Evolutionary conservation across 2,888 invertebrate genomes (phyloP).

Genomic region (Hetaerina titia): DNA sequence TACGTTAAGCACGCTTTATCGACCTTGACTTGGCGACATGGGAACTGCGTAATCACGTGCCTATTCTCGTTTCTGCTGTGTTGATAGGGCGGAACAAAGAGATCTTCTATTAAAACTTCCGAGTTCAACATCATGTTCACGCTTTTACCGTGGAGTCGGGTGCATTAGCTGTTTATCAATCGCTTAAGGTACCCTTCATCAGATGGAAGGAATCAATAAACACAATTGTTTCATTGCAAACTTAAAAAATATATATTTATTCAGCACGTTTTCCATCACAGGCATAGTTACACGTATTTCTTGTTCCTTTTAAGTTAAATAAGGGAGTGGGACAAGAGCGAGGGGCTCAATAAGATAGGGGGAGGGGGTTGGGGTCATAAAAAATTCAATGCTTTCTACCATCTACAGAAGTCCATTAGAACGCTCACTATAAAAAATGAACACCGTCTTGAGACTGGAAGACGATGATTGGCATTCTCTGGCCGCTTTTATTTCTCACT

Average conservation of each 20-base stretch:
- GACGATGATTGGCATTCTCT: conserved; percentile 60
- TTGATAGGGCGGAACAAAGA: neutral
- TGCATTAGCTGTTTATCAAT: neutral
- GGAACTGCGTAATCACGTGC: neutral
- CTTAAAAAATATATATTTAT: conserved; percentile 67
- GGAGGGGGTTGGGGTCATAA: neutral
- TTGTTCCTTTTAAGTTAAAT: conserved; percentile 46
- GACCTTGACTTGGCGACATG: neutral
- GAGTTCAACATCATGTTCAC: neutral
- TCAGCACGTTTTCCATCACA: conserved; percentile 64
- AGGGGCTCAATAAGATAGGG: conserved; percentile 3
- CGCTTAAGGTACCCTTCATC: neutral
- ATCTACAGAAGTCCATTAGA: conserved; percentile 57
- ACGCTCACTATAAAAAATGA: conserved; percentile 66
- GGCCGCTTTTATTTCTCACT: neutral
- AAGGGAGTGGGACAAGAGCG: conserved; percentile 35
- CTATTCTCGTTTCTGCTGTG: neutral
- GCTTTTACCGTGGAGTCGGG: neutral
- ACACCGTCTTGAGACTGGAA: conserved; percentile 58
- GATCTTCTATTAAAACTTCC: neutral
- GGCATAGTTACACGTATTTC: conserved; percentile 63
- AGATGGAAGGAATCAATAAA: neutral
- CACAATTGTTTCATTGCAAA: conserved; percentile 46
- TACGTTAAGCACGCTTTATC: neutral
- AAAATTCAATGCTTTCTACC: conserved; percentile 51